Evolutionary conservation across 2,113 vertebrate genomes (phyloP).

Genomic region (Python bivittatus): DNA sequence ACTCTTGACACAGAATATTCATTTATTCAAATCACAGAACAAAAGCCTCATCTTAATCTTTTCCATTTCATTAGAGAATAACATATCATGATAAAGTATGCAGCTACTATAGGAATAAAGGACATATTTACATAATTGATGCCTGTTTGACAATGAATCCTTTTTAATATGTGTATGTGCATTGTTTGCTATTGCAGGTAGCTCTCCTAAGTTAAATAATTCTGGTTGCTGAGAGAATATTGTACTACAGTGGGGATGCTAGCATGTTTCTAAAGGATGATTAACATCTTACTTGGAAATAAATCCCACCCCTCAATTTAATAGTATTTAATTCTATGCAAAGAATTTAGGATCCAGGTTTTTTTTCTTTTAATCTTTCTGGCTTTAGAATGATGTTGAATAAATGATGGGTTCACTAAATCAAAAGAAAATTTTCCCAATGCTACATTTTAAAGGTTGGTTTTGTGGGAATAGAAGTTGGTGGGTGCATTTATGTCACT

Average conservation of each 20-base stretch:
- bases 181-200: slow-evolving; percentile 47
- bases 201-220: slow-evolving; percentile 19
- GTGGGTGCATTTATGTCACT: neutral
- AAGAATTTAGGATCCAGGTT: slow-evolving; percentile 7
- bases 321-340: slow-evolving; percentile 8
- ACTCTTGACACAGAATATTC: slow-evolving; percentile 17
- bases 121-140: slow-evolving; percentile 65
- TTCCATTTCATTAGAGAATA: slow-evolving; percentile 33
- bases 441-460: neutral
- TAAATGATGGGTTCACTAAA: slow-evolving; percentile 8
- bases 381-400: slow-evolving; percentile 8
- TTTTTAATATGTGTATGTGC: slow-evolving; percentile 39
- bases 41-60: slow-evolving; percentile 36
- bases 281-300: neutral
- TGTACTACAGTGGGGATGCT: neutral
- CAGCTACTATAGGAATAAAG: slow-evolving; percentile 61
- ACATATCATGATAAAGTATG: slow-evolving; percentile 34
- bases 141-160: slow-evolving; percentile 52
- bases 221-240: neutral
- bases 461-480: neutral
- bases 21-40: slow-evolving; percentile 25
- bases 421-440: neutral
- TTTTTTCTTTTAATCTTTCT: neutral
- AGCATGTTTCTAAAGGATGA: slow-evolving; percentile 5
- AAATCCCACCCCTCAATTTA: neutral